These are phyloP conservation scores for Alosa sapidissima DNA, from an alignment of 2,797 vertebrate species.

Conservation along the genomic window DNA sequence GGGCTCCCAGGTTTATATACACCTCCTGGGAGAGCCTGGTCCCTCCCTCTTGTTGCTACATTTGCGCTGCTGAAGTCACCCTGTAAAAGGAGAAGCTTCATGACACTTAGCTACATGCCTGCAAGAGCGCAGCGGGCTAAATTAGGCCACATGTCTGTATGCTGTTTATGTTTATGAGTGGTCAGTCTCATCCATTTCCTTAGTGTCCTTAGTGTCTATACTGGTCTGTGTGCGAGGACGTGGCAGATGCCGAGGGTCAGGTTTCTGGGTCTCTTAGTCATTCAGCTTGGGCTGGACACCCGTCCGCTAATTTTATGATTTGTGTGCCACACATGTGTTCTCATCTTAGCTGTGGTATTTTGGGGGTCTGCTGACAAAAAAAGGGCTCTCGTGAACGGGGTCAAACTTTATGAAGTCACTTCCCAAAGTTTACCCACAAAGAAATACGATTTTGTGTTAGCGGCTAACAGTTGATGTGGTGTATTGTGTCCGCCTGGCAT, in stretches of 20 bases:
- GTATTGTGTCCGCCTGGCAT: neutral
- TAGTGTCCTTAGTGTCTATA: neutral
- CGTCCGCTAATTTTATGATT: neutral
- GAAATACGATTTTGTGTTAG: neutral
- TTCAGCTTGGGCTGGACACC: conserved; percentile 32
- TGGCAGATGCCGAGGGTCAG: neutral
- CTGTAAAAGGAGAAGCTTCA: conserved; percentile 16
- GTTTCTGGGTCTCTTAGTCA: neutral
- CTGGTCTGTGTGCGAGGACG: neutral
- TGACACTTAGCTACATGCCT: conserved; percentile 8
- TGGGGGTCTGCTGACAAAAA: neutral
- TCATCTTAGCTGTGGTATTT: neutral
- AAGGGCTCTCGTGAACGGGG: neutral
- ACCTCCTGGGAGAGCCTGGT: conserved; percentile 30
- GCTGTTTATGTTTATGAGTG: conserved; percentile 29
- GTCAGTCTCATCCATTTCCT: conserved; percentile 10
- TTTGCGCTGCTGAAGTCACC: conserved; percentile 68
- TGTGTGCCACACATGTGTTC: neutral
- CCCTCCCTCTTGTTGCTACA: conserved; percentile 45
- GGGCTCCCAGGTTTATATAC: conserved; percentile 56
- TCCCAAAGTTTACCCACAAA: neutral
- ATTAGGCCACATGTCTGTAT: conserved; percentile 27
- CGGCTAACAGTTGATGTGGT: neutral
- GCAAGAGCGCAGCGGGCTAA: conserved; percentile 32
- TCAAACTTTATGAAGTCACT: neutral